phyloP scores from a whole-genome alignment of 1,140 invertebrate genomes.

The Zaprionus lachaisei region DNA sequence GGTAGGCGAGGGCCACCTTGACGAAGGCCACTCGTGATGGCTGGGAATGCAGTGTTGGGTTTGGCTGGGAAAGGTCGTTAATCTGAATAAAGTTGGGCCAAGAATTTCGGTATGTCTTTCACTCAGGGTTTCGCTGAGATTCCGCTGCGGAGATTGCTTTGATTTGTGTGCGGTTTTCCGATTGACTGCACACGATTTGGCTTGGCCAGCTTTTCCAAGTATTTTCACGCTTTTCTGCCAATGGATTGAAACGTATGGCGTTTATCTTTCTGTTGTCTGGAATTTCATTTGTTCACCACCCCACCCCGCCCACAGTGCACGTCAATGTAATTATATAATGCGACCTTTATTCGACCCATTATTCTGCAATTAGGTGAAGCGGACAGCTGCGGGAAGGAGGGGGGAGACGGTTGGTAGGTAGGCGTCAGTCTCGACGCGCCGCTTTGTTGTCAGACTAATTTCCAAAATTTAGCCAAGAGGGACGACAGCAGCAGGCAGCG shows the following conservation, averaged over 20 bases:
- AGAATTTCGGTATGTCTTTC: constrained; percentile 9
- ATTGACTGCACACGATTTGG: constrained; percentile 1
- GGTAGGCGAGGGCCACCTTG: constrained; percentile 2
- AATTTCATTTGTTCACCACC: constrained; percentile 8
- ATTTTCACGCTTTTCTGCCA: constrained; percentile 1
- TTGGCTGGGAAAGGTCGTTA: constrained; percentile 24
- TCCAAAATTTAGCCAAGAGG: constrained; percentile 36
- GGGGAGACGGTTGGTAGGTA: background rate
- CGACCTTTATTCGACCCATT: constrained; percentile 48
- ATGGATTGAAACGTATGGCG: constrained; percentile 8
- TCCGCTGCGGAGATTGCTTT: constrained; percentile 19
- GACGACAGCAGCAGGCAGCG: background rate
- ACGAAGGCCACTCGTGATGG: constrained; percentile 3
- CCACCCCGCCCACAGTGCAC: constrained; percentile 4
- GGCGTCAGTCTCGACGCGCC: constrained; percentile 10
- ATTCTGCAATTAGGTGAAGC: constrained; percentile 56
- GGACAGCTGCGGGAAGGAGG: background rate
- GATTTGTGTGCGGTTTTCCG: constrained; percentile 18
- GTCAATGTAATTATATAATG: constrained; percentile 67
- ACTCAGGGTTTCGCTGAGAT: constrained; percentile 3
- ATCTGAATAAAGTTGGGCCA: constrained; percentile 41
- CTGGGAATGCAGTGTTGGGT: background rate
- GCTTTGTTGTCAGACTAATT: constrained; percentile 58
- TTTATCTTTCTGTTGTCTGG: background rate
- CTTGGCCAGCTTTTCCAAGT: background rate